phyloP scores from a whole-genome alignment of 1,140 invertebrate genomes.

The Ylistrum balloti region DNA sequence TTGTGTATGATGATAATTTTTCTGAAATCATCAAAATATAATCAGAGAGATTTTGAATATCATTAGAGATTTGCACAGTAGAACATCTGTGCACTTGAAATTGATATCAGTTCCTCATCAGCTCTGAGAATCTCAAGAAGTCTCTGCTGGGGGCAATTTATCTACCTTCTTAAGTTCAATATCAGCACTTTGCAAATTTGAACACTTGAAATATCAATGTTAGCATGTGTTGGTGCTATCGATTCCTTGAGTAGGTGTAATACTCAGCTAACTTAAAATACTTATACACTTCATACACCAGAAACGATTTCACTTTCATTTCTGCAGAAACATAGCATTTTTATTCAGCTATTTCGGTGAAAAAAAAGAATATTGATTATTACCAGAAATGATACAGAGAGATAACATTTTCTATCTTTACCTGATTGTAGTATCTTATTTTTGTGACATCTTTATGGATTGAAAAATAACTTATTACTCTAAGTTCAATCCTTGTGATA shows the following conservation, averaged over 20 bases:
- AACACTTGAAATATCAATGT: slow-evolving; percentile 8
- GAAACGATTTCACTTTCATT: too few relatives aligned
- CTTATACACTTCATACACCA: too few relatives aligned
- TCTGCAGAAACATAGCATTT: too few relatives aligned
- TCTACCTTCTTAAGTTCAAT: slow-evolving; percentile 25
- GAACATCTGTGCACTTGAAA: slow-evolving; percentile 27
- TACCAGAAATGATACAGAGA: too few relatives aligned
- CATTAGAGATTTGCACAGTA: slow-evolving; percentile 7
- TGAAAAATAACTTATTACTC: too few relatives aligned
- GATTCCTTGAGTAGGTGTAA: background rate
- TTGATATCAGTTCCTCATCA: slow-evolving; percentile 35
- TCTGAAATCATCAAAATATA: background rate
- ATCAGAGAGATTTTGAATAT: slow-evolving; percentile 18
- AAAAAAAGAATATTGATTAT: too few relatives aligned
- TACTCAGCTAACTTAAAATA: background rate
- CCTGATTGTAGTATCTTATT: too few relatives aligned
- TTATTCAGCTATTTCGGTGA: too few relatives aligned
- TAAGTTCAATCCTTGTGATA: too few relatives aligned
- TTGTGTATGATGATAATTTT: slow-evolving; percentile 26
- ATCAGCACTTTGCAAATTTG: background rate
- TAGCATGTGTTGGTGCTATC: background rate
- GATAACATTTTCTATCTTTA: too few relatives aligned
- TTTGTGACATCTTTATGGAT: too few relatives aligned
- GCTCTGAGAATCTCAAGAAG: slow-evolving; percentile 1
- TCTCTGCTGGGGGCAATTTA: background rate